A percentile compares a stretch with the other conserved stretches of the same genome.
These are phyloP conservation scores for Oreonectes daqikongensis DNA, from an alignment of 2,797 vertebrate species.

Conservation along the genomic window DNA sequence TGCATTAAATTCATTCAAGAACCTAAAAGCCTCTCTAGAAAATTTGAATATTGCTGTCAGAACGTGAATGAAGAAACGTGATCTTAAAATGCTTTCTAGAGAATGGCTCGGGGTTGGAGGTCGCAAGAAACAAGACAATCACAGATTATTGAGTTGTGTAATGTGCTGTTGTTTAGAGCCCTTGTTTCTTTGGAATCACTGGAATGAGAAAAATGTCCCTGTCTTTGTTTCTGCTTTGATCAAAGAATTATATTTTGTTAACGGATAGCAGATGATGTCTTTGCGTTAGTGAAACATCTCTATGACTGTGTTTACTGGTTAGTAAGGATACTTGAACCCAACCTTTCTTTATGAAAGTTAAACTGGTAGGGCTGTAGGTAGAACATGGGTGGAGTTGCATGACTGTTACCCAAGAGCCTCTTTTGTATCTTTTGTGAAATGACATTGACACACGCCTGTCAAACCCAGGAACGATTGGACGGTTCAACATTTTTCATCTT, in stretches of 20 bases:
- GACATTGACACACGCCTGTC: background rate
- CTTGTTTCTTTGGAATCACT: background rate
- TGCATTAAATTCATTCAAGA: conserved; percentile 3
- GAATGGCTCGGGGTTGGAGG: conserved; percentile 12
- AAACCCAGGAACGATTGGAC: background rate
- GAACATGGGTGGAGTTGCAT: background rate
- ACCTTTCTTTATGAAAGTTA: too few species aligned
- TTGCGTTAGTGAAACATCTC: background rate
- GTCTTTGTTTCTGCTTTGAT: background rate
- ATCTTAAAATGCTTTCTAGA: conserved; percentile 38
- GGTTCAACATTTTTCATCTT: conserved; percentile 2
- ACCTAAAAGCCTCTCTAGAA: conserved; percentile 36
- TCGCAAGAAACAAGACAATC: conserved; percentile 15
- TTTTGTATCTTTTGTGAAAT: conserved; percentile 28
- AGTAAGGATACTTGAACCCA: too few species aligned
- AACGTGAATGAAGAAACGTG: conserved; percentile 34
- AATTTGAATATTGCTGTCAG: background rate
- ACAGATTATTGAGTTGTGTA: conserved; percentile 15
- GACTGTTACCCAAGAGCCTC: background rate
- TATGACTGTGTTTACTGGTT: background rate
- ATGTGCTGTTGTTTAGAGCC: background rate
- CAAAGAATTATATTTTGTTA: background rate
- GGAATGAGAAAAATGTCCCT: background rate
- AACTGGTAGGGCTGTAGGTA: background rate
- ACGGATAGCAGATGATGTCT: background rate